A percentile compares a stretch with the other conserved stretches of the same genome.
Evolutionary conservation across 53 echinoderm and acorn worm genomes (phyloP).

Genomic region (Mesocentrotus franciscanus): DNA sequence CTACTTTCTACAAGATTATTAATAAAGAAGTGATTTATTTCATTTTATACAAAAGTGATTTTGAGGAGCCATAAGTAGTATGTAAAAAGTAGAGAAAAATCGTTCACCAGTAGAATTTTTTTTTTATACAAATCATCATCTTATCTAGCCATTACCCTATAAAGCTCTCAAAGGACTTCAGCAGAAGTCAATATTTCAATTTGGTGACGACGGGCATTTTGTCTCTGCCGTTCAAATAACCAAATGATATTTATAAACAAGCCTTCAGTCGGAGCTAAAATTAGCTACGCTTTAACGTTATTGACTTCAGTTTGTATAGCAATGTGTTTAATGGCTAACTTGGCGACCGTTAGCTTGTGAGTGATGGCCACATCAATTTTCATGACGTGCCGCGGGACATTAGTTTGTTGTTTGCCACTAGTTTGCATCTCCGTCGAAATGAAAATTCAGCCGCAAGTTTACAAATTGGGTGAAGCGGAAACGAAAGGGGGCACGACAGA

Average conservation of each 20-base stretch:
- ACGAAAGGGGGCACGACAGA: neutral
- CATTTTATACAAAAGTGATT: too few species aligned
- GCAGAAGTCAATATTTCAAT: neutral
- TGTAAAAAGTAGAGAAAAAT: too few species aligned
- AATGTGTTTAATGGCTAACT: neutral
- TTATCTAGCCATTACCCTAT: neutral
- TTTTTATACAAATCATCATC: too few species aligned
- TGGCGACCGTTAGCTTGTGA: neutral
- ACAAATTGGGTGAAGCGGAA: neutral
- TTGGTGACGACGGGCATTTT: neutral
- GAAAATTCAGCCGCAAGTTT: constrained; percentile 25
- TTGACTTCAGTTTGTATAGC: constrained; percentile 17
- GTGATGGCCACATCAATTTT: constrained; percentile 38
- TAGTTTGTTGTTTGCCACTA: constrained; percentile 28
- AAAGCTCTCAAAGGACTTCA: neutral
- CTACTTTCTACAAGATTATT: too few species aligned
- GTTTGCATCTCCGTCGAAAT: neutral
- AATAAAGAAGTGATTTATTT: too few species aligned
- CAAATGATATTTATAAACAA: neutral
- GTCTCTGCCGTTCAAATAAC: neutral
- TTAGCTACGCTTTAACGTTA: neutral
- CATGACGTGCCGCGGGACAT: constrained; percentile 37
- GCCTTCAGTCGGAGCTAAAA: neutral
- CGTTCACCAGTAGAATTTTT: too few species aligned
- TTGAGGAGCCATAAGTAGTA: too few species aligned